Evolutionary conservation across 2,113 vertebrate genomes (phyloP), one percentile per base, ranked within the genome.

Genomic region (Gnathonemus echidnorhynchus): DNA sequence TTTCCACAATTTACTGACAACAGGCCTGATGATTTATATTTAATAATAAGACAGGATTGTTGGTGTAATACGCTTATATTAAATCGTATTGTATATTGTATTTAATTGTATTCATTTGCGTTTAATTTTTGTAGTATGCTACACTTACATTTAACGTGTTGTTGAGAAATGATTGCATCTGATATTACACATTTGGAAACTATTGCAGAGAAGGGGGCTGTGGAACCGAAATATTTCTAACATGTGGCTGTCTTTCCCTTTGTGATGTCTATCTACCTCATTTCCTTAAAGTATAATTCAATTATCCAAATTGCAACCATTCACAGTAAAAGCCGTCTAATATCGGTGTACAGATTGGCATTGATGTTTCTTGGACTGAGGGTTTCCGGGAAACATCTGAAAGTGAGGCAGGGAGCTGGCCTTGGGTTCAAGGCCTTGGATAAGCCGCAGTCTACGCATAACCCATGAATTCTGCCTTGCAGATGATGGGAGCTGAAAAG

Each of bases 231-330:
- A 93, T 92, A 93, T 92, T 94, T 93, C 93, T 93, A 93, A 95
- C 93, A 91, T 91, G 86, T 74, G 92, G 70, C 89, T 91, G 84
- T 95, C 45, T 46, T 95, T 94, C 93, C 89, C 91, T 93, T 92
- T 93, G 91, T 93, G 94, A 94, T 95, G 92, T 93, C 91, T 88
- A 93, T 95, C 90, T 87, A 91, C 91, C 94, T 94, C 91, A 92
- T 93, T 94, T 94, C 92, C 92, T 89, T 89, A 91, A 94, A 95
- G 92, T 93, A 91, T 93, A 93, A 94, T 93, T 90, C 91, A 92
- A 95, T 95, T 94, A 94, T 94, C 93, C 92, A 95, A 95, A 96
- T 94, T 95, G 94, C 94, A 95, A 95, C 94, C 95, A 95, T 95
- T 93, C 93, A 92, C 90, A 90, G 91, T 90, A 87, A 93, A 93